phyloP scores from a whole-genome alignment of 2,888 invertebrate species.

The Parasteatoda lunata region DNA sequence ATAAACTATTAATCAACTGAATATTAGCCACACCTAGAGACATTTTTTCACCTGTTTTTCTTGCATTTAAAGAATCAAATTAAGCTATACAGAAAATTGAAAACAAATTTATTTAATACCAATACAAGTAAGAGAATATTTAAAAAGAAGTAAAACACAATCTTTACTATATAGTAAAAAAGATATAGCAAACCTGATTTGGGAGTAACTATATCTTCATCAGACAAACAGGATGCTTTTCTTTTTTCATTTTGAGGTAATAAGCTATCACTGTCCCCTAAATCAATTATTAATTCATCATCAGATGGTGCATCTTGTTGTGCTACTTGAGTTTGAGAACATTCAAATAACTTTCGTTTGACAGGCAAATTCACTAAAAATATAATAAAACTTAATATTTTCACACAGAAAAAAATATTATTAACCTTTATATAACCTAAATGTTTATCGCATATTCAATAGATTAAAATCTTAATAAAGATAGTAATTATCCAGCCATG shows the following conservation, averaged over 20 bases:
- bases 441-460: no score
- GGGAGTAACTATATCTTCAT: constrained; percentile 1
- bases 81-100: no score
- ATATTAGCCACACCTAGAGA: no score
- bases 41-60: no score
- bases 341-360: constrained; percentile 25
- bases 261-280: constrained; percentile 14
- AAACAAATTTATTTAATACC: no score
- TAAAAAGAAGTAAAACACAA: neutral
- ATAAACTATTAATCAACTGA: no score
- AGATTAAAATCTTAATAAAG: no score
- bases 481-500: no score
- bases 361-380: constrained; percentile 5
- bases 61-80: no score
- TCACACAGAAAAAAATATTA: no score
- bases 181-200: constrained; percentile 8
- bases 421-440: no score
- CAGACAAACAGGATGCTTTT: constrained; percentile 29
- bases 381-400: neutral
- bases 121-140: neutral
- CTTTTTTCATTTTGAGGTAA: constrained; percentile 21
- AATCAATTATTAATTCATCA: constrained; percentile 6
- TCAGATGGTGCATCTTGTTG: neutral
- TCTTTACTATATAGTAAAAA: neutral
- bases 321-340: neutral